Conservation (phyloP, 2,797 vertebrate species). For the Uromys caudimaculatus region DNA sequence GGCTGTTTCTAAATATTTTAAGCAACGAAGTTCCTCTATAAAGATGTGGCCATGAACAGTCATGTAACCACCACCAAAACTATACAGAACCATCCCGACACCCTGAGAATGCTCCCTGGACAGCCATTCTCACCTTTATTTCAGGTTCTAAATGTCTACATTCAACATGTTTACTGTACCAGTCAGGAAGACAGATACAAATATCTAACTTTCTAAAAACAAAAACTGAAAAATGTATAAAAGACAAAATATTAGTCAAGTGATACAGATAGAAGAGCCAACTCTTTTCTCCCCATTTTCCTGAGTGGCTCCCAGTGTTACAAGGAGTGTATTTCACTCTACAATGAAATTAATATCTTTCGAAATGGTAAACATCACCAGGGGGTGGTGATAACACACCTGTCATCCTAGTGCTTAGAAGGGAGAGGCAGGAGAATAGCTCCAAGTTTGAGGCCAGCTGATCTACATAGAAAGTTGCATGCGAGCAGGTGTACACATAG, state of each 20-base stretch:
- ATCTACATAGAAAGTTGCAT: background rate
- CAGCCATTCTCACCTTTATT: background rate
- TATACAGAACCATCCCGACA: background rate
- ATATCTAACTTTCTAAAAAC: background rate
- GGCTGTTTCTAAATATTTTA: background rate
- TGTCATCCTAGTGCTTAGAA: background rate
- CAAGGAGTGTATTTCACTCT: background rate
- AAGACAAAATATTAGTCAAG: background rate
- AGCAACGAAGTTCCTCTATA: background rate
- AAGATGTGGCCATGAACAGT: background rate
- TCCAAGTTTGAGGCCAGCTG: background rate
- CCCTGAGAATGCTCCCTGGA: background rate
- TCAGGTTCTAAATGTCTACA: background rate
- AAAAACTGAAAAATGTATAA: background rate
- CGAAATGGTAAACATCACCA: background rate
- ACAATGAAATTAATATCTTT: constrained; percentile 28
- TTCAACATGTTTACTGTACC: background rate
- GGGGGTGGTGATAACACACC: background rate
- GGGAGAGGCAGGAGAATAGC: background rate
- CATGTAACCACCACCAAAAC: background rate
- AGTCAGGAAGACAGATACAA: background rate
- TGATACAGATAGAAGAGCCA: background rate
- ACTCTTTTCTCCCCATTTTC: constrained; percentile 30
- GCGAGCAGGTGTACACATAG: background rate
- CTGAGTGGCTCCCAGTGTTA: background rate